These are phyloP conservation scores for Sitta carolinensis DNA, from an alignment of 2,797 vertebrate genomes.

Conservation along the genomic window DNA sequence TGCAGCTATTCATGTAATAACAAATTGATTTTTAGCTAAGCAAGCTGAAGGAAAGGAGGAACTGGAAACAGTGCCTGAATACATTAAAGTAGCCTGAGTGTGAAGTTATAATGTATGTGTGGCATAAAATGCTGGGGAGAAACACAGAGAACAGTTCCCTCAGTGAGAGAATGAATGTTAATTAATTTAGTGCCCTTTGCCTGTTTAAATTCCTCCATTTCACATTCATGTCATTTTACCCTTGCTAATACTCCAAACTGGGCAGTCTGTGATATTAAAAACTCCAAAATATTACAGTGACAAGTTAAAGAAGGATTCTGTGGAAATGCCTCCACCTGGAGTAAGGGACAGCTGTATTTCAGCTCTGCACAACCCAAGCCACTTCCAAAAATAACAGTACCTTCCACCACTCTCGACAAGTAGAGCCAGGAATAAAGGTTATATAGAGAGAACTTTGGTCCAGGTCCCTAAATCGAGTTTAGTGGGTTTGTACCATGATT, in stretches of 20 bases:
- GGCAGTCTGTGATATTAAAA: conserved; percentile 1
- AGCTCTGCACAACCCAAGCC: background rate
- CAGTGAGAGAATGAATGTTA: background rate
- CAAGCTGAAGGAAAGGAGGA: background rate
- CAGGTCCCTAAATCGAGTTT: background rate
- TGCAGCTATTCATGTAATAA: conserved; percentile 60
- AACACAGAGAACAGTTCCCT: conserved; percentile 1
- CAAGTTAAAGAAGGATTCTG: conserved; percentile 47
- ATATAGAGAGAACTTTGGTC: background rate
- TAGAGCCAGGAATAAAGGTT: conserved; percentile 1
- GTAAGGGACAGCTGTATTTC: conserved; percentile 11
- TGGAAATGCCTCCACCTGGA: conserved; percentile 26
- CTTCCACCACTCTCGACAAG: background rate
- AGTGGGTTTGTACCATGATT: background rate
- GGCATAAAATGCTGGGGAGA: conserved; percentile 9
- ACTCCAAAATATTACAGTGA: background rate
- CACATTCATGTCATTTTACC: background rate
- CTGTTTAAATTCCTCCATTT: conserved; percentile 35
- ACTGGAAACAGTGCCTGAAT: conserved; percentile 7
- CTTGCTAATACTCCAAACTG: background rate
- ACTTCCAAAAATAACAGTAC: conserved; percentile 37
- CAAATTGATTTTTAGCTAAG: conserved; percentile 60
- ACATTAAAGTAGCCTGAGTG: background rate
- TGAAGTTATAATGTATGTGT: conserved; percentile 6
- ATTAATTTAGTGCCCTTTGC: conserved; percentile 43